These are phyloP conservation scores for Lamellibrachia satsuma DNA, from an alignment of 2,888 invertebrate species.

Conservation along the genomic window DNA sequence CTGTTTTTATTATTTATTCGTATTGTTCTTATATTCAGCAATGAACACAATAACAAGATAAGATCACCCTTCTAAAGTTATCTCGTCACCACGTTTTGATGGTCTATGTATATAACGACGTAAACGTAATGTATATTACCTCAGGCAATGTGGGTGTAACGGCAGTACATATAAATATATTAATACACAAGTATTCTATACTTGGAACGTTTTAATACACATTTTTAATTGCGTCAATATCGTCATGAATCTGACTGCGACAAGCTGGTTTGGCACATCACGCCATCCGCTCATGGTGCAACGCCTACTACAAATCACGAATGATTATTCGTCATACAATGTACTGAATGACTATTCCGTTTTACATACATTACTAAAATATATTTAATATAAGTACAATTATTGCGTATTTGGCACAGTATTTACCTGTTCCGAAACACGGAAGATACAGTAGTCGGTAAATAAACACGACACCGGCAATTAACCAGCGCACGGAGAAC, in stretches of 20 bases:
- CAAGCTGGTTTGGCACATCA: not conserved
- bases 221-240: not conserved
- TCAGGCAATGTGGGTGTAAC: too few species aligned
- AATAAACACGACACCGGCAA: not conserved
- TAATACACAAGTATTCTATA: not conserved
- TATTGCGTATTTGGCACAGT: not conserved
- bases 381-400: not conserved
- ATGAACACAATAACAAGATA: too few species aligned
- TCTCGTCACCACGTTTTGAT: too few species aligned
- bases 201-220: not conserved
- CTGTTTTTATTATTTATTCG: too few species aligned
- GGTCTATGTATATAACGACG: too few species aligned
- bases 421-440: not conserved
- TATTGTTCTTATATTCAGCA: too few species aligned
- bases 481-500: not conserved
- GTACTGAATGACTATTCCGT: not conserved
- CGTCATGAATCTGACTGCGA: constrained; percentile 14
- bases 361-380: not conserved
- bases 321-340: not conserved
- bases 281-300: not conserved
- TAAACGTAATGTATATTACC: too few species aligned
- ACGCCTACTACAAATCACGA: not conserved
- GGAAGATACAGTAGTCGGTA: not conserved
- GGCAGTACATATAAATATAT: not conserved
- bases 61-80: too few species aligned